These are phyloP conservation scores for Chymomyza amoena DNA, from an alignment of 2,888 invertebrate genomes.

Conservation along the genomic window DNA sequence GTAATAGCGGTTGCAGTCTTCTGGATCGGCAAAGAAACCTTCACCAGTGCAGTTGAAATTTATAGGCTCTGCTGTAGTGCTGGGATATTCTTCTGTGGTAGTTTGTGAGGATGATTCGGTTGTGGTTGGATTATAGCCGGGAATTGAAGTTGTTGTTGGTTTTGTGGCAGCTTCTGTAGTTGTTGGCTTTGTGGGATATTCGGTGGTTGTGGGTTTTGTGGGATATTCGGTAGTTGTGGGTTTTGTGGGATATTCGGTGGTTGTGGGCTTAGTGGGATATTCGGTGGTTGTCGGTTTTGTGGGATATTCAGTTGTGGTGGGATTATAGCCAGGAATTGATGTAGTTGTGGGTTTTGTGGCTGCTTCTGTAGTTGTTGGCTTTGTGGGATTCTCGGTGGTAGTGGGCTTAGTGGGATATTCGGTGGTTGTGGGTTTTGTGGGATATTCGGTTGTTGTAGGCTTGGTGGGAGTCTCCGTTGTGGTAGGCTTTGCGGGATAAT, in stretches of 20 bases:
- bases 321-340: slow-evolving; percentile 46
- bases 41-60: slow-evolving; percentile 75
- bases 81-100: slow-evolving; percentile 30
- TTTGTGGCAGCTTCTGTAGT: slow-evolving; percentile 20
- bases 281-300: slow-evolving; percentile 16
- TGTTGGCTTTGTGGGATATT: slow-evolving; percentile 21
- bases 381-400: slow-evolving; percentile 22
- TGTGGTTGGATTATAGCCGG: slow-evolving; percentile 41
- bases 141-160: slow-evolving; percentile 31
- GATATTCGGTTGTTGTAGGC: slow-evolving; percentile 26
- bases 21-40: slow-evolving; percentile 79
- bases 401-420: neutral
- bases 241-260: slow-evolving; percentile 43
- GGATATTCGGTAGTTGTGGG: slow-evolving; percentile 18
- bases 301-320: slow-evolving; percentile 20
- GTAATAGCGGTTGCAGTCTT: slow-evolving; percentile 82
- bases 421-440: slow-evolving; percentile 29
- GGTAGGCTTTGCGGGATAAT: neutral
- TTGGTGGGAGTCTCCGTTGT: neutral
- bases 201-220: slow-evolving; percentile 13
- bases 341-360: slow-evolving; percentile 19
- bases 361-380: slow-evolving; percentile 18
- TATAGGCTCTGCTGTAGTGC: slow-evolving; percentile 51
- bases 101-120: slow-evolving; percentile 23
- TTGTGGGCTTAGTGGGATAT: slow-evolving; percentile 21